Evolutionary conservation across 2,797 vertebrate species (phyloP).

Genomic region (Arremon aurantiirostris): DNA sequence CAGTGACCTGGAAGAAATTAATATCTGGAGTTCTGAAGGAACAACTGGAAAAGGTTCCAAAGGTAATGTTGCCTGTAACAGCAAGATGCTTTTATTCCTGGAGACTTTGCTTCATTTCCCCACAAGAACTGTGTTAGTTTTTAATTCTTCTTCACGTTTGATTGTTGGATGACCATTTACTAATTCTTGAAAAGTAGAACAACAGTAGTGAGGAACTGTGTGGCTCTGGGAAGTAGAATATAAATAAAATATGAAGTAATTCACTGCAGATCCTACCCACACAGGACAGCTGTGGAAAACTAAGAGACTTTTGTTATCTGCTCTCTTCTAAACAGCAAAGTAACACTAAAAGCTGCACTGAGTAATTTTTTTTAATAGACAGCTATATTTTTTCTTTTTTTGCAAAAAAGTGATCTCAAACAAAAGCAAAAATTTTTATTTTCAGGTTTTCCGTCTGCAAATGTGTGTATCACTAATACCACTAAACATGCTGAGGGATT

Average conservation of each 20-base stretch:
- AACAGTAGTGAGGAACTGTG: neutral
- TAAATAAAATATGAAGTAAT: neutral
- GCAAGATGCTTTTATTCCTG: neutral
- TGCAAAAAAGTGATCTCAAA: neutral
- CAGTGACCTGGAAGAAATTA: conserved; percentile 86
- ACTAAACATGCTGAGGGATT: neutral
- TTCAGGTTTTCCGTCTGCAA: neutral
- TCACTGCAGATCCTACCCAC: neutral
- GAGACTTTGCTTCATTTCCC: neutral
- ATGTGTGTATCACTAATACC: neutral
- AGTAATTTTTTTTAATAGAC: neutral
- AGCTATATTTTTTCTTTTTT: neutral
- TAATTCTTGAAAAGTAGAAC: neutral
- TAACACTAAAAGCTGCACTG: neutral
- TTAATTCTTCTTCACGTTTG: neutral
- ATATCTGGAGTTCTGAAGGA: conserved; percentile 81
- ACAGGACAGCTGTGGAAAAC: neutral
- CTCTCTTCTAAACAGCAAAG: neutral
- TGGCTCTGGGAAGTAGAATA: neutral
- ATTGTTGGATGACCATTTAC: neutral
- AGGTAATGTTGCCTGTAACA: conserved; percentile 69
- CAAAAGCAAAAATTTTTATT: neutral
- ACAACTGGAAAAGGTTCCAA: conserved; percentile 82
- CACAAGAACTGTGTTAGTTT: neutral
- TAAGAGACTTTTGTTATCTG: neutral